These are phyloP conservation scores for Eustalomyia histrio DNA, from an alignment of 2,888 invertebrate species.

Conservation along the genomic window DNA sequence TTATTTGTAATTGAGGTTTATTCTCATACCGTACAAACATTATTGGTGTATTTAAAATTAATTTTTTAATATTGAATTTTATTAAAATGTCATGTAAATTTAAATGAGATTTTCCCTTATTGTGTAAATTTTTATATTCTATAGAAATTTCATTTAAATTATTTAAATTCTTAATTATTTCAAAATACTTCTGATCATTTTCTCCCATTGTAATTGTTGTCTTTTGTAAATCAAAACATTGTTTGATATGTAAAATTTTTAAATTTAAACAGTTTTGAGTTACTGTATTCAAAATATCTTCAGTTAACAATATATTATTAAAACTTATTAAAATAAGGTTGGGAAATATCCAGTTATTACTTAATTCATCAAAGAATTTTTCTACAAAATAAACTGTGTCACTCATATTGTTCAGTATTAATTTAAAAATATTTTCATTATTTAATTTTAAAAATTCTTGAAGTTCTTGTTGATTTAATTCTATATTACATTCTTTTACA, in stretches of 20 bases:
- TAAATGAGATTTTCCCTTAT: not conserved
- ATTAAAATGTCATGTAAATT: conserved; percentile 23
- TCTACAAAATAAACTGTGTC: not conserved
- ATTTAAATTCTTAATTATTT: not conserved
- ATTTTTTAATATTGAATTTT: not conserved
- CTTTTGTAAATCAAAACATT: conserved; percentile 6
- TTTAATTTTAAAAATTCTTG: conserved; percentile 33
- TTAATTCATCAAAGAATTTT: not conserved
- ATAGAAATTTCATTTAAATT: conserved; percentile 13
- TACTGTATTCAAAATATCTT: conserved; percentile 3
- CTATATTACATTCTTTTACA: conserved; percentile 2
- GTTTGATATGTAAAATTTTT: conserved; percentile 5
- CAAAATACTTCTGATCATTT: not conserved
- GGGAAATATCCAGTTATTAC: conserved; percentile 3
- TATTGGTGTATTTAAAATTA: conserved; percentile 14
- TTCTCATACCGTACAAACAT: conserved; percentile 2
- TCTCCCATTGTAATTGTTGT: not conserved
- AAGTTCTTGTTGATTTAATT: conserved; percentile 13
- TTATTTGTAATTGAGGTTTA: not conserved
- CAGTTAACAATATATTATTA: not conserved
- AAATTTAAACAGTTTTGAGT: conserved; percentile 31
- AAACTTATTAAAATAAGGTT: conserved; percentile 10
- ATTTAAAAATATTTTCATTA: conserved; percentile 18
- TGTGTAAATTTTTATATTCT: conserved; percentile 4
- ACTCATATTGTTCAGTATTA: not conserved